These are phyloP conservation scores for Tragelaphus scriptus DNA, from an alignment of 2,113 vertebrate genomes.

Conservation along the genomic window DNA sequence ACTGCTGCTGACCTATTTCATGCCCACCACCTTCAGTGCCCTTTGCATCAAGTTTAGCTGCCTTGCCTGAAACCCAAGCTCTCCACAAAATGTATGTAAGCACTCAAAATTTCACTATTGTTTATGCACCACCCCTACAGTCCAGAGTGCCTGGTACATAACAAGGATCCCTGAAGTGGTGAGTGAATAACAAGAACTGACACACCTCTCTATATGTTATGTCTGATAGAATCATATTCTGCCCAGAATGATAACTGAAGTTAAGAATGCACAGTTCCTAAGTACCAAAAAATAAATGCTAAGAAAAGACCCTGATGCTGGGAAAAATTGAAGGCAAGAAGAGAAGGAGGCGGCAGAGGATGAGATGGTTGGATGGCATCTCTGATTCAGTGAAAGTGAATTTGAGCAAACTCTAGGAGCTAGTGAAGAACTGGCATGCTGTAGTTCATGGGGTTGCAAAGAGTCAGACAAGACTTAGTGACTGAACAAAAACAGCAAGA, in stretches of 20 bases:
- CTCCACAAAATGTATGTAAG: neutral
- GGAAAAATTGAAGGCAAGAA: neutral
- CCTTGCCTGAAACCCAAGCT: neutral
- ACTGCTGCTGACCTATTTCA: neutral
- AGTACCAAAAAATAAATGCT: neutral
- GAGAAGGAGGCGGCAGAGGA: neutral
- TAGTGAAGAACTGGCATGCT: neutral
- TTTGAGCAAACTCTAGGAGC: neutral
- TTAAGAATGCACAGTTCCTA: neutral
- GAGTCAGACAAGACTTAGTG: neutral
- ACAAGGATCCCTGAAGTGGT: neutral
- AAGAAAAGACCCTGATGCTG: neutral
- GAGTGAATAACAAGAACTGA: neutral
- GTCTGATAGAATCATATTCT: neutral
- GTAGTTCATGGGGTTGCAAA: neutral
- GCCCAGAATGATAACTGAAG: neutral
- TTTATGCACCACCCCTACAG: neutral
- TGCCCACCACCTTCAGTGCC: neutral
- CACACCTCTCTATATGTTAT: neutral
- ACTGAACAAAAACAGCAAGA: neutral
- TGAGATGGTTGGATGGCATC: neutral
- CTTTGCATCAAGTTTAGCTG: neutral
- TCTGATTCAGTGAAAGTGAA: neutral
- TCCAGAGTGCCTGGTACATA: neutral
- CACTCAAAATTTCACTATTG: neutral